Conservation (phyloP, 1,140 invertebrate genomes). For the Piezodorus guildinii region DNA sequence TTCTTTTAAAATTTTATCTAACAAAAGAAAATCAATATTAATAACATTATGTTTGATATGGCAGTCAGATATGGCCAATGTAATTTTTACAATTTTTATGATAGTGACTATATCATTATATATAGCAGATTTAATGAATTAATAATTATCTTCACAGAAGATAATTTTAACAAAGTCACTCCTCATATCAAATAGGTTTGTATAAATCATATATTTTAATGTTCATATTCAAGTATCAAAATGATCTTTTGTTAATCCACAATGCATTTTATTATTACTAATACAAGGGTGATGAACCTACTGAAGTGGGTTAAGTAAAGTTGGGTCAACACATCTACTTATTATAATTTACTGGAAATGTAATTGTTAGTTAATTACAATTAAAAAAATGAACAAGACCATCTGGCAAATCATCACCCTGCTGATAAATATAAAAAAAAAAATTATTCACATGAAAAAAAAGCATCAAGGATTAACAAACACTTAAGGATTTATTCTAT, state of each 20-base stretch:
- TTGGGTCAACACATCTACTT: no score
- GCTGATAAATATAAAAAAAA: no score
- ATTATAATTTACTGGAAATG: no score
- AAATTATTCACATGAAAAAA: background rate
- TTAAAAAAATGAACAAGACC: no score
- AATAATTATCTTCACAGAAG: background rate
- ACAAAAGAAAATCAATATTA: no score
- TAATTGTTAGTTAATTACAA: no score
- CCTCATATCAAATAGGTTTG: background rate
- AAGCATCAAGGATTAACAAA: slow-evolving; percentile 12
- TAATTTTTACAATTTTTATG: background rate
- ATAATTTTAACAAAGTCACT: background rate
- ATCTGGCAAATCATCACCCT: no score
- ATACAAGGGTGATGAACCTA: no score
- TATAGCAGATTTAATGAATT: background rate
- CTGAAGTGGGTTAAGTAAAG: no score
- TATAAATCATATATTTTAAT: background rate
- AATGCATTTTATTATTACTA: background rate
- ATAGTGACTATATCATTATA: background rate
- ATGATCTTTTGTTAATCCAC: slow-evolving; percentile 2
- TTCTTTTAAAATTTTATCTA: no score
- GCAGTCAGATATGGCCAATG: slow-evolving; percentile 4
- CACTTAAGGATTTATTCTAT: slow-evolving; percentile 1
- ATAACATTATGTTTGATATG: slow-evolving; percentile 1
- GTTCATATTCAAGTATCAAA: background rate